Percentiles rank a stretch among this genome's conserved stretches.
These are phyloP conservation scores for Eupithecia centaureata DNA, from an alignment of 2,888 invertebrate species.

Conservation along the genomic window DNA sequence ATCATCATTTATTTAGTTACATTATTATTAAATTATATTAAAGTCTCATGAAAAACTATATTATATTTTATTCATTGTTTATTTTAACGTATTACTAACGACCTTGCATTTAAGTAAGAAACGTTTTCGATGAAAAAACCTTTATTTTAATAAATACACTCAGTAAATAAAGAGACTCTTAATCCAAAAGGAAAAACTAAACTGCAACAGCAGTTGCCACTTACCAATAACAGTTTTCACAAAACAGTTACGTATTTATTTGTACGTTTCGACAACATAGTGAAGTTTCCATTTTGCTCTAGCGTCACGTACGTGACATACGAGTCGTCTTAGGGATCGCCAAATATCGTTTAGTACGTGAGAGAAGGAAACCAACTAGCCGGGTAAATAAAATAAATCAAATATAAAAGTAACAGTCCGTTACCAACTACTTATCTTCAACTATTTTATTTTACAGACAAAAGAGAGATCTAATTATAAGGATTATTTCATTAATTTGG, in stretches of 20 bases:
- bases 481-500: too few species aligned
- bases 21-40: too few species aligned
- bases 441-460: slow-evolving; percentile 54
- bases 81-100: too few species aligned
- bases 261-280: slow-evolving; percentile 74
- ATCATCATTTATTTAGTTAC: too few species aligned
- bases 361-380: slow-evolving; percentile 77
- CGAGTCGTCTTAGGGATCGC: slow-evolving; percentile 83
- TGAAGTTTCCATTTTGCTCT: slow-evolving; percentile 77
- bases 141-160: background rate
- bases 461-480: too few species aligned
- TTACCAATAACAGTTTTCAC: slow-evolving; percentile 58
- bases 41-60: too few species aligned
- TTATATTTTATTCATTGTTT: background rate
- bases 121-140: too few species aligned
- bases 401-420: slow-evolving; percentile 79
- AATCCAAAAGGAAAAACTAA: slow-evolving; percentile 16
- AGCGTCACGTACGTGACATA: slow-evolving; percentile 83
- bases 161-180: background rate
- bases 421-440: slow-evolving; percentile 66
- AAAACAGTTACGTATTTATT: slow-evolving; percentile 76
- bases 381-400: slow-evolving; percentile 83
- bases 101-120: too few species aligned
- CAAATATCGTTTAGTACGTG: slow-evolving; percentile 84
- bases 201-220: slow-evolving; percentile 33